These are phyloP conservation scores for Thymelicus sylvestris DNA, from an alignment of 2,888 invertebrate species.

Conservation along the genomic window DNA sequence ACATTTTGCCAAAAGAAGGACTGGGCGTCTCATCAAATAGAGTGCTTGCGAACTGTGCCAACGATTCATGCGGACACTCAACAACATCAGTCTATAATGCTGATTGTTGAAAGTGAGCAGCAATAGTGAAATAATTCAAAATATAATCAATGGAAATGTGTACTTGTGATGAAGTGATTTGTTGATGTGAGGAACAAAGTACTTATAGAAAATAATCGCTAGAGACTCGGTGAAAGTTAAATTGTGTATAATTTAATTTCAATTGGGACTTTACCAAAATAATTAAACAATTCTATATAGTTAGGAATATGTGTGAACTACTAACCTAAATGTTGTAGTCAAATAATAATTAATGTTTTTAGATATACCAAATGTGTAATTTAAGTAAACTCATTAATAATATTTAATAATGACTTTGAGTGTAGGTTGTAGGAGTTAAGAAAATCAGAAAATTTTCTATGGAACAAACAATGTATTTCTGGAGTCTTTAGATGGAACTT, in stretches of 20 bases:
- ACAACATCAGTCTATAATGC: conserved; percentile 91
- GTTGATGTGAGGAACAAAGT: neutral
- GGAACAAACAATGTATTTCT: no score
- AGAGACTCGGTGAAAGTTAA: neutral
- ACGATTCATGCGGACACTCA: conserved; percentile 73
- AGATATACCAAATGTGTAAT: conserved; percentile 11
- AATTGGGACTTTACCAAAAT: neutral
- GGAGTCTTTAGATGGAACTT: no score
- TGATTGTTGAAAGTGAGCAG: conserved; percentile 91
- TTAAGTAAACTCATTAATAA: neutral
- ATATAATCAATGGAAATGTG: conserved; percentile 42
- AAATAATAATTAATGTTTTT: conserved; percentile 10
- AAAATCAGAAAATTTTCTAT: no score
- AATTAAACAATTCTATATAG: neutral
- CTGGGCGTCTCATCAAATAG: conserved; percentile 93
- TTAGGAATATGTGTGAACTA: no score
- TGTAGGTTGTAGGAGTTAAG: no score
- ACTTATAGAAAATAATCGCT: neutral
- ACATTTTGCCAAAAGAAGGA: conserved; percentile 96
- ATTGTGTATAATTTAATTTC: neutral
- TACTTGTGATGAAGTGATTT: neutral
- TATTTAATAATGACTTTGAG: neutral
- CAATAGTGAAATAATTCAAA: conserved; percentile 62
- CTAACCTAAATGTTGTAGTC: neutral
- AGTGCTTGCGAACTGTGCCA: conserved; percentile 90